These are phyloP conservation scores for Drosophila engyochracea DNA, from an alignment of 2,888 invertebrate genomes.

Conservation along the genomic window DNA sequence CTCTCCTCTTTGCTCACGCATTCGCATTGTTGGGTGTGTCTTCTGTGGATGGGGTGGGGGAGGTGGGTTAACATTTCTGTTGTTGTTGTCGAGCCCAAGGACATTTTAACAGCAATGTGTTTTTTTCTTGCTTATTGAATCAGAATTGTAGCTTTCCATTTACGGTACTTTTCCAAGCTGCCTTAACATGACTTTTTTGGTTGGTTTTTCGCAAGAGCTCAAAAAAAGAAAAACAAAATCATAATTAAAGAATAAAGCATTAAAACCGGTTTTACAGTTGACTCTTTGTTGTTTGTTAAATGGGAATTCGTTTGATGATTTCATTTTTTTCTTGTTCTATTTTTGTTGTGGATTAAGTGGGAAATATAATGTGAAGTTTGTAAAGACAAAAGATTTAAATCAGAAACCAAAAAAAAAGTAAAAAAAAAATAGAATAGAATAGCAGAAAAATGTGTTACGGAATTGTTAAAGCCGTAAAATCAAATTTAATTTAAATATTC, in stretches of 20 bases:
- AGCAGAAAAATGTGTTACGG: constrained; percentile 20
- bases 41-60: constrained; percentile 41
- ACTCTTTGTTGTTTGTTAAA: constrained; percentile 38
- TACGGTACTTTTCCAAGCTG: constrained; percentile 5
- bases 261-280: constrained; percentile 50
- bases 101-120: constrained; percentile 42
- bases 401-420: not conserved
- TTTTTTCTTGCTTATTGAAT: constrained; percentile 18
- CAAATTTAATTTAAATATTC: not conserved
- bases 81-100: constrained; percentile 53
- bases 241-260: constrained; percentile 12
- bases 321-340: constrained; percentile 37
- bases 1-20: constrained; percentile 46
- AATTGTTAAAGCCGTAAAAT: constrained; percentile 2
- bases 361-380: constrained; percentile 16
- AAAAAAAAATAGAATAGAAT: constrained; percentile 4
- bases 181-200: not conserved
- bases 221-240: constrained; percentile 2
- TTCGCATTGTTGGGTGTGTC: constrained; percentile 74
- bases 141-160: constrained; percentile 1
- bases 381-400: constrained; percentile 27
- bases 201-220: constrained; percentile 34
- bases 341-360: constrained; percentile 18
- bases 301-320: constrained; percentile 64
- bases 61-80: constrained; percentile 8